phyloP scores from a whole-genome alignment of 2,888 invertebrate genomes.

The Stictocephala bisonia region DNA sequence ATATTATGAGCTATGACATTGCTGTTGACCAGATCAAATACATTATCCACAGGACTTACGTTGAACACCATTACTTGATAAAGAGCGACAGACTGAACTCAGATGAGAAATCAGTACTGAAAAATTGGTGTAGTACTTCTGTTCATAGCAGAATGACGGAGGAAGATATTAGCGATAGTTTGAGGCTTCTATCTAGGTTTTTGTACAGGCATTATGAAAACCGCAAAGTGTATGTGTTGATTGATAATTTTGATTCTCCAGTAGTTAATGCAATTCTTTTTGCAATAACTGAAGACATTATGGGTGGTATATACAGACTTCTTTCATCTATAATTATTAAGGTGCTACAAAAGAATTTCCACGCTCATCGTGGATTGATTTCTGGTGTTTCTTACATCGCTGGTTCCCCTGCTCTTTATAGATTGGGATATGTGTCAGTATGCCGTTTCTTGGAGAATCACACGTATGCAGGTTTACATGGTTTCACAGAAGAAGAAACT shows the following conservation, averaged over 20 bases:
- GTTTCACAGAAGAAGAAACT: slow-evolving; percentile 1
- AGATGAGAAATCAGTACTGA: neutral
- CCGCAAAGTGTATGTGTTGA: slow-evolving; percentile 4
- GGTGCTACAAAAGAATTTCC: slow-evolving; percentile 6
- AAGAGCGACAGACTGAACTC: slow-evolving; percentile 17
- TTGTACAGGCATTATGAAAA: slow-evolving; percentile 16
- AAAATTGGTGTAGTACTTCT: slow-evolving; percentile 25
- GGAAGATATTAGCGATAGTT: neutral
- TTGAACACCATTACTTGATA: neutral
- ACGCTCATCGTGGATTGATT: neutral
- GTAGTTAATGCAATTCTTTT: slow-evolving; percentile 10
- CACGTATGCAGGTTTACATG: slow-evolving; percentile 12
- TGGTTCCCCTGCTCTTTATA: slow-evolving; percentile 16
- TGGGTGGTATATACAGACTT: slow-evolving; percentile 22
- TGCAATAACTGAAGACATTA: slow-evolving; percentile 16
- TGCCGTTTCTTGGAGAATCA: slow-evolving; percentile 23
- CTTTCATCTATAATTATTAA: slow-evolving; percentile 5
- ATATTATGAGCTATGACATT: slow-evolving; percentile 25
- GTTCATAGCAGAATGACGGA: slow-evolving; percentile 4
- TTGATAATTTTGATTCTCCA: slow-evolving; percentile 24
- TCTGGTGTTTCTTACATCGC: slow-evolving; percentile 23
- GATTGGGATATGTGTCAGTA: slow-evolving; percentile 4
- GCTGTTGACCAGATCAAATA: slow-evolving; percentile 21
- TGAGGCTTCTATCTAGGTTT: neutral
- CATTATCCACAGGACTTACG: neutral